phyloP scores from a whole-genome alignment of 2,797 vertebrate species.

The Myotis findleyi region DNA sequence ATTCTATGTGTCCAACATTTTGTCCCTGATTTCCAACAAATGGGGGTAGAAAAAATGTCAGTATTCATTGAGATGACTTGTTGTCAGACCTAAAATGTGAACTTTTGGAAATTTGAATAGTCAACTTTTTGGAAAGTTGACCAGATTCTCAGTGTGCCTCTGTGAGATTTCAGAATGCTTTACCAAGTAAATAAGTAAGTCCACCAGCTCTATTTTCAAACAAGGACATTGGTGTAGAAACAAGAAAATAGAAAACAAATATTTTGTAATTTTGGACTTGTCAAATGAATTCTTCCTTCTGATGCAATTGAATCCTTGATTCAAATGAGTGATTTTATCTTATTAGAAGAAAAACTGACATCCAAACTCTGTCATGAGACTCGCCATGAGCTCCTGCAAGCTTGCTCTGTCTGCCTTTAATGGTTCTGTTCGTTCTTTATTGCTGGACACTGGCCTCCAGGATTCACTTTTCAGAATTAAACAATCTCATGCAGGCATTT shows the following conservation, averaged over 20 bases:
- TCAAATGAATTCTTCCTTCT: slow-evolving; percentile 25
- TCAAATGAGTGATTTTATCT: neutral
- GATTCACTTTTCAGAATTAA: neutral
- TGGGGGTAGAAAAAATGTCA: neutral
- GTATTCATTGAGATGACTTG: neutral
- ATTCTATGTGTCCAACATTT: neutral
- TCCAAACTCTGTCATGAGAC: neutral
- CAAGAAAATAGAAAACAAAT: neutral
- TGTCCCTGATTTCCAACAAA: neutral
- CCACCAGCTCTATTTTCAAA: neutral
- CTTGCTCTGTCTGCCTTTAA: neutral
- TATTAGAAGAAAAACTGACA: neutral
- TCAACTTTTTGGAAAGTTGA: neutral
- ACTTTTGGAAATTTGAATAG: neutral
- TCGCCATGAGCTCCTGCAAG: neutral
- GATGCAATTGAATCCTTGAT: neutral
- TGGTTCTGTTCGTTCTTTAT: neutral
- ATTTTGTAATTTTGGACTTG: slow-evolving; percentile 4
- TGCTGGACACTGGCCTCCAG: neutral
- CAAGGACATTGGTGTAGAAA: neutral
- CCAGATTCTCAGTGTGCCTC: neutral
- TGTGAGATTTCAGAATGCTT: neutral
- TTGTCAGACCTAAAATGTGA: neutral
- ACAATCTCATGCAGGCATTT: neutral
- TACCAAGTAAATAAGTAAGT: neutral